Evolutionary conservation across 2,888 invertebrate genomes (phyloP), one percentile per base, ranked within the genome.

Genomic region (Andrena marginata): DNA sequence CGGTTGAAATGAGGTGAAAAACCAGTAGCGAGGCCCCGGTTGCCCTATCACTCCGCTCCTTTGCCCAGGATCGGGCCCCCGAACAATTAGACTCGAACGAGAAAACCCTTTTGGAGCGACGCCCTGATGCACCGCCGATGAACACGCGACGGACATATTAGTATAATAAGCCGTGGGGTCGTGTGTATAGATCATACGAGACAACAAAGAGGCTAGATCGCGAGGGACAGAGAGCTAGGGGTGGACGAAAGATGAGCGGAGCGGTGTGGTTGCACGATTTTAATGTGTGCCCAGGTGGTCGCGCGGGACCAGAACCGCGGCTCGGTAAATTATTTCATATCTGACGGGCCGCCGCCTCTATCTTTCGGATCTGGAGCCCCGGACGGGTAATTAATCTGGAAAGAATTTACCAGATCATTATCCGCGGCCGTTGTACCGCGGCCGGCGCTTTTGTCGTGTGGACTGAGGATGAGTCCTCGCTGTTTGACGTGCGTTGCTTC

Each of bases 201-300:
- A 56, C 73, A 80, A 86, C 84, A 84, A 84, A 84, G 84, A 73
- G 62, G 20, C 51, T 20, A 29, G n/a, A 67, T 31, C n/a, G 59
- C 78, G 69, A 72, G 42, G 42, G 42, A 42, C 16, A 42, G 42
- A 16, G 56, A 56, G 56, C 20, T 23, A 23, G 56, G 10, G 56
- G 56, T 23, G 56, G 56, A 56, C 10, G 23, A 56, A 0, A 56
- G 56, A 26, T 31, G 6, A 26, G 7, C 42, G 20, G 6, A 16
- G n/a, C 48, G 69, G 77, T 65, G 56, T 56, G 60, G 56, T 65
- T 63, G 67, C 16, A 33, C 60, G 76, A 73, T 79, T 81, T 87
- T 85, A 75, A 86, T 91, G 91, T 91, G 86, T 90, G 88, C 90
- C 91, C 91, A 91, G 90, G 90, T 91, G 90, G 77, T 76, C 70